Base-by-base conservation (phyloP, 2,113 vertebrate genomes). In the Megatriorchis doriae region DNA sequence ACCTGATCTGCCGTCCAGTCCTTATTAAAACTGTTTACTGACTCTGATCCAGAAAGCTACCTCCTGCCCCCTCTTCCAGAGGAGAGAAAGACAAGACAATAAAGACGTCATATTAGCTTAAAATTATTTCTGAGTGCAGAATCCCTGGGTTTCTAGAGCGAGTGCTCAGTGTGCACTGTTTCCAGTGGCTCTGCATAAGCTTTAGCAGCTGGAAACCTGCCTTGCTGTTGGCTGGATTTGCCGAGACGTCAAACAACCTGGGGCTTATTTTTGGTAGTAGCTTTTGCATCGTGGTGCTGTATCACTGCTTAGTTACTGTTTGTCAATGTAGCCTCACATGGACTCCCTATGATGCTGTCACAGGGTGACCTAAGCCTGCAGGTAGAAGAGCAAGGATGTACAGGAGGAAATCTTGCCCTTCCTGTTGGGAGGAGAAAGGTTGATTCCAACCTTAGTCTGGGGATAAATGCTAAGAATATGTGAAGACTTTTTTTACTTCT, bases 1-100 rank as follows among this genome's bases (percentile, higher is more conserved):
- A 81, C 59, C 81, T 3, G 1, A 22, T 34, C 62, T 91, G 91
- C 93, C 42, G 67, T 43, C 56, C 80, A 59, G 90, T 31, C 62
- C 80, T 90, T 63, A 25, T 52, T 48, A 75, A 71, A 84, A 80
- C 75, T 82, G 47, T n/a, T 81, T 58, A 4, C 36, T 68, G 70
- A 40, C 68, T 74, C 63, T 42, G 38, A 62, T 50, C 74, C 84
- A 16, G 34, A 79, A 79, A 71, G 42, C 84, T 71, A 86, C 81
- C 67, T 89, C 91, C 62, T 85, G 66, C 66, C 43, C 63, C 26
- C 43, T 38, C 42, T 36, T 80, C 48, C 74, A 70, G 36, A 29
- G 22, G 70, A 38, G 65, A 93, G 61, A 66, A 81, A 80, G 65
- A 84, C 88, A 78, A 34, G 92, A 63, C n/a, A 42, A 94, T 83